Evolutionary conservation across 2,113 vertebrate genomes (phyloP), one percentile per base, ranked within the genome.

Genomic region (Empidonax alnorum): DNA sequence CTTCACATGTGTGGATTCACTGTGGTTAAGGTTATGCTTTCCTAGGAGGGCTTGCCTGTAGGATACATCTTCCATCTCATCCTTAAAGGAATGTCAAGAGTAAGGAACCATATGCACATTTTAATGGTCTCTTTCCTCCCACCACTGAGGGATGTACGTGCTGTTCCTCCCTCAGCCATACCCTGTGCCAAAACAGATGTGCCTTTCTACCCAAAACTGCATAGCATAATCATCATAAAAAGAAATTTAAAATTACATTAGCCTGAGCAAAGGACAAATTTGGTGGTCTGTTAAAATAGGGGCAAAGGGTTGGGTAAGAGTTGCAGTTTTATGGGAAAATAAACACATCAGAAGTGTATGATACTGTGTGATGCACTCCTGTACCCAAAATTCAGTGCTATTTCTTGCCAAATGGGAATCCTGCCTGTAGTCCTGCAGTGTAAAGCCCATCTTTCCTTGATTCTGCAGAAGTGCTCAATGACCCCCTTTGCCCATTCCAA

Each of bases 21-120:
- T 96, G 44, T 93, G 95, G 87, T 94, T 98, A 77, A 98, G 96
- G 86, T 97, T 95, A 93, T 98, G 98, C 87, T 98, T 98, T 74
- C 98, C 98, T 89, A 98, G 90, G 31, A 98, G 97, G 42, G 98
- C 98, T 82, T 96, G 89, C 97, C 97, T 98, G 90, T 97, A 97
- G 37, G 95, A 92, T 61, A 96, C 84, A 50, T 98, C 98, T 97
- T 98, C 98, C 6, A 97, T 98, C 79, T 98, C 97, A 3, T 96
- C 98, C 63, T 98, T 98, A 94, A 50, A 41, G 61, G 31, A 76
- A 80, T 65, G 74, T 27, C 39, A 82, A 49, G 81, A 35, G 12
- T 35, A 53, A 66, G 46, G 28, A 84, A 24, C 12, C 8, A 19
- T 3, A 19, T 4, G 2, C 5, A 1, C 46, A 18, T 42, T 69